These are phyloP conservation scores for Cheumatopsyche charites DNA, from an alignment of 1,140 invertebrate genomes.

Conservation along the genomic window DNA sequence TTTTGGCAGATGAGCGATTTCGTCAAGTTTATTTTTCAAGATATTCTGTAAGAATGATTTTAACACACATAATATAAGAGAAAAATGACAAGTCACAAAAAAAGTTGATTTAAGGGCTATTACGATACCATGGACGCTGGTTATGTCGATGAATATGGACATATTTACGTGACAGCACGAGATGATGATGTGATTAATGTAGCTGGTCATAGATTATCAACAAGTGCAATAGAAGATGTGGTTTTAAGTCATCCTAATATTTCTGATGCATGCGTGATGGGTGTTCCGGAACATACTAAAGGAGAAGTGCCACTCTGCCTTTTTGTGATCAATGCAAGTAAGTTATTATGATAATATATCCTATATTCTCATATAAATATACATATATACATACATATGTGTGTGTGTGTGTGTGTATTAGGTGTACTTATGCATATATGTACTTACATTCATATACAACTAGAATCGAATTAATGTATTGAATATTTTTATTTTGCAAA, in stretches of 20 bases:
- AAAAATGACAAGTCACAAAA: slow-evolving; percentile 1
- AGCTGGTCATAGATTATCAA: slow-evolving; percentile 88
- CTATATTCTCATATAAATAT: too few species aligned
- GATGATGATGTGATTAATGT: slow-evolving; percentile 98
- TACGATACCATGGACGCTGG: slow-evolving; percentile 97
- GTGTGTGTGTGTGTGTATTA: too few species aligned
- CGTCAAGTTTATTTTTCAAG: slow-evolving; percentile 80
- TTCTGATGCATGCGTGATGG: slow-evolving; percentile 85
- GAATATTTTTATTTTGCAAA: slow-evolving; percentile 30
- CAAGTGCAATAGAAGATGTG: slow-evolving; percentile 87
- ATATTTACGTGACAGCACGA: slow-evolving; percentile 85
- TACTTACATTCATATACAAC: slow-evolving; percentile 9
- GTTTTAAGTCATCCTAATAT: slow-evolving; percentile 82
- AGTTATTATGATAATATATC: slow-evolving; percentile 15
- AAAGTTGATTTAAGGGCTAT: slow-evolving; percentile 72
- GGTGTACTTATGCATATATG: too few species aligned
- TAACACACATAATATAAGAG: neutral
- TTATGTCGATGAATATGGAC: slow-evolving; percentile 81
- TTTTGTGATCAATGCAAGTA: slow-evolving; percentile 70
- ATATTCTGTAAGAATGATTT: slow-evolving; percentile 70
- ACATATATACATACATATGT: too few species aligned
- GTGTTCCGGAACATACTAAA: slow-evolving; percentile 86
- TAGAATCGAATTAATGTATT: too few species aligned
- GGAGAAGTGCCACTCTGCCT: slow-evolving; percentile 89
- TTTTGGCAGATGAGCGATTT: slow-evolving; percentile 81